Base-by-base conservation (phyloP, 2,888 invertebrate species). In the Cephus nigrinus region DNA sequence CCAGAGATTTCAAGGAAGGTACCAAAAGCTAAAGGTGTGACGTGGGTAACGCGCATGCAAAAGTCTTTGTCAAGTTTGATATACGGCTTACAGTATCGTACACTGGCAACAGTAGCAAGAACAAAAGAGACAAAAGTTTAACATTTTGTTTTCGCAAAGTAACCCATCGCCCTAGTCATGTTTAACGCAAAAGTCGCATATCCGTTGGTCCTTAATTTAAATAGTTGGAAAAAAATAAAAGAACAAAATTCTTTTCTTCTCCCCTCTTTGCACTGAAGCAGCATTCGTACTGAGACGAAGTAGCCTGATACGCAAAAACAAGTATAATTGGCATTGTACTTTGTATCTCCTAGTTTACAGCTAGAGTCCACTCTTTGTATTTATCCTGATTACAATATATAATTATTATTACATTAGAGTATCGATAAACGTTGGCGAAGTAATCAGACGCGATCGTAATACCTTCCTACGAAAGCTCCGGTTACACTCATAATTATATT, bases 1-100 rank as follows among this genome's bases (percentile, higher is more conserved):
- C 81, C 83, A 85, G 85, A 86, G 81, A 84, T 84, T 83, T 82
- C 84, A 81, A 85, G 83, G 81, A 85, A 85, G 83, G 82, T 81
- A 74, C 30, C 55, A 55, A 55, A 9, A 55, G 55, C 55, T 23
- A 55, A 55, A 55, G 23, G 55, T 23, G 15, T 36, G 36, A 36
- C 36, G 36, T 55, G 55, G 15, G 55, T 23, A 55, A 55, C 55
- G 55, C 55, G 55, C 23, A 55, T 23, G 55, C 55, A 55, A 55
- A 55, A 55, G 23, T 55, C 55, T 55, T 2, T 9, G 9, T 55
- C 55, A 9, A 23, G 23, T 55, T 55, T 55, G 55, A 55, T 55
- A 55, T 23, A 55, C 2, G 23, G 55, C 55, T 23, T 55, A 55
- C 23, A 55, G 55, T 55, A 55, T 55, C 23, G 55, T 55, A 55